Base-by-base conservation (phyloP, 1,140 invertebrate genomes). In the Mactra quadrangularis region DNA sequence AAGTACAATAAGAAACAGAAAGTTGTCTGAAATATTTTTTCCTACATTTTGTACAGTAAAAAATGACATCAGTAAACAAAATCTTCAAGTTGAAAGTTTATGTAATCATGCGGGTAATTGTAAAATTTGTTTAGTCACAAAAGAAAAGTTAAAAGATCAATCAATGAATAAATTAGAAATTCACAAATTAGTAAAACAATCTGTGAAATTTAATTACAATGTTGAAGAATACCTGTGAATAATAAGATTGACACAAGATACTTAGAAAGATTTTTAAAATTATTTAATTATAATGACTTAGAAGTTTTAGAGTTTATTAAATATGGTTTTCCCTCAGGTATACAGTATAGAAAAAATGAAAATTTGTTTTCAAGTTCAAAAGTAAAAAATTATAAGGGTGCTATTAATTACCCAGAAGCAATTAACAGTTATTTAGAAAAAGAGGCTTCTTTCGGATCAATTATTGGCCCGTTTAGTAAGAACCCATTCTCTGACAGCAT, bases 261-360 rank as follows among this genome's bases (percentile, higher is more conserved):
- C 7, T 38, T 50, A 27, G 35, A 41, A 38, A n/a, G 29, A 25
- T 38, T 57, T 38, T 74, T 74, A 25, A 17, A 29, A 33, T n/a
- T n/a, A n/a, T n/a, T n/a, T n/a, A 38, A n/a, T 57, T 74, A 57
- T 57, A 15, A 33, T 59, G 71, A 75, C 25, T 47, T 29, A 17
- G 38, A 27, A 33, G 13, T 75, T 75, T 75, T 52, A 35, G 33
- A 75, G 41, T 75, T 75, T 35, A 38, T 57, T 19, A 38, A 59
- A 45, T 75, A n/a, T n/a, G n/a, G n/a, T n/a, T n/a, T n/a, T n/a
- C n/a, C n/a, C n/a, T n/a, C n/a, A n/a, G n/a, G n/a, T n/a, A n/a
- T n/a, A n/a, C n/a, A n/a, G n/a, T n/a, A n/a, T n/a, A n/a, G n/a
- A n/a, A n/a, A n/a, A n/a, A n/a, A n/a, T n/a, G n/a, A n/a, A n/a